phyloP scores from a whole-genome alignment of 2,888 invertebrate genomes.

The Rhingia campestris region DNA sequence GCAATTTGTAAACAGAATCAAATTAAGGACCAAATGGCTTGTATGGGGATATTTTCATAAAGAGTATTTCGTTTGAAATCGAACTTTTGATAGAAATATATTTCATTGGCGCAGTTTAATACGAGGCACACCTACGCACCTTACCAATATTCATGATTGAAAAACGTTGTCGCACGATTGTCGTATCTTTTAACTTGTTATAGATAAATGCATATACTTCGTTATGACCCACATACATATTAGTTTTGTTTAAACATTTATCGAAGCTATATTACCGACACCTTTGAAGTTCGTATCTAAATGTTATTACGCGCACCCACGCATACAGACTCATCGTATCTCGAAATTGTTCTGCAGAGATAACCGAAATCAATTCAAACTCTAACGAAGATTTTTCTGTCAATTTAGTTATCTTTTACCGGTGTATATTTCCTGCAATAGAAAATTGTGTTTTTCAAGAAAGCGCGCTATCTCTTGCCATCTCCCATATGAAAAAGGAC shows the following conservation, averaged over 20 bases:
- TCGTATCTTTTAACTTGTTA: conserved; percentile 47
- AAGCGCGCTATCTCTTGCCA: no score
- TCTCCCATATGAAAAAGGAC: no score
- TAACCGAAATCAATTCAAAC: conserved; percentile 38
- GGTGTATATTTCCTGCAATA: conserved; percentile 33
- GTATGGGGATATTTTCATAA: no score
- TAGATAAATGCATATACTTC: conserved; percentile 56
- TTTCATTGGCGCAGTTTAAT: background rate
- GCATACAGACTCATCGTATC: conserved; percentile 15
- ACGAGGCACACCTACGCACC: background rate
- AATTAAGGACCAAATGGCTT: no score
- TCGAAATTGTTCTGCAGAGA: conserved; percentile 9
- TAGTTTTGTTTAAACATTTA: conserved; percentile 1
- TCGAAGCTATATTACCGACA: conserved; percentile 28
- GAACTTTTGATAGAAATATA: no score
- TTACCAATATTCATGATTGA: conserved; percentile 76
- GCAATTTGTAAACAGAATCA: no score
- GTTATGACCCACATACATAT: conserved; percentile 44
- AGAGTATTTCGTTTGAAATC: no score
- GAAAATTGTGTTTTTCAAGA: background rate
- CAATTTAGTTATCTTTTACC: conserved; percentile 48
- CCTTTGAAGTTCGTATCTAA: conserved; percentile 51
- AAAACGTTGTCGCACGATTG: conserved; percentile 62
- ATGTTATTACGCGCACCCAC: conserved; percentile 11
- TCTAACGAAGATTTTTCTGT: conserved; percentile 42